Conservation (phyloP, 2,797 vertebrate species). For the Valencia hispanica region DNA sequence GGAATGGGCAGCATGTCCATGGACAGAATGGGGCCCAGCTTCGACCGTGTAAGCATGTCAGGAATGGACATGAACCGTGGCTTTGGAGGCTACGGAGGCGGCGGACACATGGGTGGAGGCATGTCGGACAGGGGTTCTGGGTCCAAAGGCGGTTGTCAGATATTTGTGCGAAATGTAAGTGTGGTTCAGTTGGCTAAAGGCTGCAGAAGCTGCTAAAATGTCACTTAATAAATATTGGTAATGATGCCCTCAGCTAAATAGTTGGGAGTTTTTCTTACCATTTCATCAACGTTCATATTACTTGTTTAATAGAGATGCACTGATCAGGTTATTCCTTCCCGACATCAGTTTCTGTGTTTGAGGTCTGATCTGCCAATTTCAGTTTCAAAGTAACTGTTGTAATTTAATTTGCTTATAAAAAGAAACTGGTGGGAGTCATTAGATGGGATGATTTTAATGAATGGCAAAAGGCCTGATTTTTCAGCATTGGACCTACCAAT, state of each 20-base stretch:
- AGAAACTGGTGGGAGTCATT: background rate
- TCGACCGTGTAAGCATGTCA: conserved; percentile 90
- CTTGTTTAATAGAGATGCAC: background rate
- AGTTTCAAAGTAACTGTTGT: background rate
- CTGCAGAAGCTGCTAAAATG: background rate
- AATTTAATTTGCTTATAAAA: background rate
- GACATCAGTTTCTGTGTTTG: background rate
- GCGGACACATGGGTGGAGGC: conserved; percentile 87
- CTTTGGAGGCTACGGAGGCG: conserved; percentile 84
- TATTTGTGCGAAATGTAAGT: conserved; percentile 98
- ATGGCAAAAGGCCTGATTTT: background rate
- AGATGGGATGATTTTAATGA: background rate
- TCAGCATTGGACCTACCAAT: background rate
- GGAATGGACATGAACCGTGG: conserved; percentile 91
- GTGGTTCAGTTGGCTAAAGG: background rate
- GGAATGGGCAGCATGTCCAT: conserved; percentile 92
- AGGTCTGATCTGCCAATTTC: background rate
- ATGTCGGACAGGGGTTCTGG: conserved; percentile 88
- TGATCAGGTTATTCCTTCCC: background rate
- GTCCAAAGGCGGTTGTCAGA: conserved; percentile 94
- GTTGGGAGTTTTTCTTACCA: background rate
- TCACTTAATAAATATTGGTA: background rate
- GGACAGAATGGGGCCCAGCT: conserved; percentile 92
- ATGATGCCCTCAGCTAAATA: no score
- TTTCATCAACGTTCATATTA: background rate